Base-by-base conservation (phyloP, 2,888 invertebrate species). In the Thymelicus lineola region DNA sequence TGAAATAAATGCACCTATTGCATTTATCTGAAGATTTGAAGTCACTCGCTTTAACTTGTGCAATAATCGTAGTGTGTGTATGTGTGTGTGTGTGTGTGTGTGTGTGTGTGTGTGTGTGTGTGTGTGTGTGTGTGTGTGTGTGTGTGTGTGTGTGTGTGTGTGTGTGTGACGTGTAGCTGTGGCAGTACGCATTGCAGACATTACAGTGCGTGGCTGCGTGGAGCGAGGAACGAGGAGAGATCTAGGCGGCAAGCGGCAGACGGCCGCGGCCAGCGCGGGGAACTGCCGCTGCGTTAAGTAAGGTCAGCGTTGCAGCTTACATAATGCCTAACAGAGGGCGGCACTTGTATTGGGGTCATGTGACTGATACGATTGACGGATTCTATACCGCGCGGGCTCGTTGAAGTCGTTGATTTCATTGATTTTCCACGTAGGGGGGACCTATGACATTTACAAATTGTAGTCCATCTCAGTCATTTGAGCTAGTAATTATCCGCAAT, bases 281-380 rank as follows among this genome's bases (percentile, higher is more conserved):
- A 86, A 87, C 86, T 82, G 81, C 81, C 72, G 76, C 74, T 76
- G 82, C 76, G 87, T 89, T 90, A 87, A 80, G 89, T 85, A 84
- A 89, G 89, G 89, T 89, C 89, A 88, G 89, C 82, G 82, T 79
- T 80, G 80, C 80, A 79, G 71, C 78, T 84, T 83, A 83, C 79
- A 82, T 84, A 83, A 86, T 78, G 74, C 75, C 77, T 75, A 75
- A 74, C 75, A 79, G 80, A 80, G 78, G 79, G 80, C 79, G 76
- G 69, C 77, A 78, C 75, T 75, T 67, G 72, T 75, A 75, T 75
- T 71, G 73, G 73, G 77, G 76, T 77, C 77, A 76, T 72, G 74
- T 72, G 73, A 71, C 63, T 55, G 66, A 61, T 69, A 72, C 66
- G 48, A 58, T 70, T 70, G 72, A 70, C 62, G 59, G 64, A 58